phyloP scores from a whole-genome alignment of 2,797 vertebrate species.

The Intellagama lesueurii region DNA sequence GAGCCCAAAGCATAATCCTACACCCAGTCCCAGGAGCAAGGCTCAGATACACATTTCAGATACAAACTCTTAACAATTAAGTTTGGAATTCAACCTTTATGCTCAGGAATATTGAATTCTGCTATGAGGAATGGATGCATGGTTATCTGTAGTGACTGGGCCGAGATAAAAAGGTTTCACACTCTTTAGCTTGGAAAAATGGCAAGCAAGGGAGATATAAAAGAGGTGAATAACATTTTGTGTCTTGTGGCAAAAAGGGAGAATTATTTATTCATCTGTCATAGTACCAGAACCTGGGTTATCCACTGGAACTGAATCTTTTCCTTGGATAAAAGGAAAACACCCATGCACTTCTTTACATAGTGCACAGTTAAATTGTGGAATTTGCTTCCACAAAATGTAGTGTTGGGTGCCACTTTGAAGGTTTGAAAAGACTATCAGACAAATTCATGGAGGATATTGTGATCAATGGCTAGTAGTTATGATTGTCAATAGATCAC shows the following conservation, averaged over 20 bases:
- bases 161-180: not conserved
- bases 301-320: not conserved
- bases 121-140: not conserved
- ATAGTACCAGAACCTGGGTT: not conserved
- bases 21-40: constrained; percentile 56
- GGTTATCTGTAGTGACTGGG: not conserved
- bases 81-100: not conserved
- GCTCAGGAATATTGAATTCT: not conserved
- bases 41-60: accelerated
- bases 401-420: not conserved
- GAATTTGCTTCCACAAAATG: no score
- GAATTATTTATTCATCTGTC: not conserved
- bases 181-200: not conserved
- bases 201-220: not conserved
- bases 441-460: not conserved
- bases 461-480: not conserved
- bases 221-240: not conserved
- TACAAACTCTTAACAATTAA: not conserved
- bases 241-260: not conserved
- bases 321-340: not conserved
- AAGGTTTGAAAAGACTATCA: not conserved
- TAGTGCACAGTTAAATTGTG: no score
- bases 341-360: no score
- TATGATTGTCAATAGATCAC: not conserved
- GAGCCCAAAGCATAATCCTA: constrained; percentile 59